Base-by-base conservation (phyloP, 2,113 vertebrate species). In the Rostratula benghalensis region DNA sequence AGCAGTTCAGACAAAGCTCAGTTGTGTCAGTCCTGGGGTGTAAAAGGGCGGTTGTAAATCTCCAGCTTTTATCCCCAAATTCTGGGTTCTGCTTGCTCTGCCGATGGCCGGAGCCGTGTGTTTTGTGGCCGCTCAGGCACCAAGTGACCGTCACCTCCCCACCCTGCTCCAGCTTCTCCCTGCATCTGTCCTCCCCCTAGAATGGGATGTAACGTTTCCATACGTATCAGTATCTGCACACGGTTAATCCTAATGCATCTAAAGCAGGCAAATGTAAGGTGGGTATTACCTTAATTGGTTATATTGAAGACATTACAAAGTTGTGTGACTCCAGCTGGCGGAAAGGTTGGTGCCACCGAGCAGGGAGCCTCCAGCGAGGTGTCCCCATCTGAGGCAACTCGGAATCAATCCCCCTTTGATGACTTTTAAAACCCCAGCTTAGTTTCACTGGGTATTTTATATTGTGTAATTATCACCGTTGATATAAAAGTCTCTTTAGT, bases 31-130 rank as follows among this genome's bases (percentile, higher is more conserved):
- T 5, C 30, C 54, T 10, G 67, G 14, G 2, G 11, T 74, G 20
- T 5, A 4, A 35, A 46, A 59, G 57, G 7, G 27, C 6, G 27
- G 0, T 0, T 33, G 30, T 31, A 35, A 24, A 4, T 65, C 17
- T 37, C 24, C 56, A 80, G 71, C 24, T 28, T 3, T 15, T 30
- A 24, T 7, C 13, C 35, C 59, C 5, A 18, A 31, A 28, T 31
- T 10, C 68, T 2, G 2, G 37, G 0, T 37, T 24, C 64, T 22
- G 48, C 23, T 35, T 11, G 0, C 50, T n/a, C 68, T 43, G 39
- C n/a, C 1, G 1, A 6, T 1, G 41, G 60, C 65, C 10, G 68
- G 31, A 43, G 19, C 50, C 4, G 2, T 3, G 1, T 24, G 79
- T 10, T 21, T 6, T 27, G 82, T 59, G 23, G 70, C 19, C 30